A percentile compares a stretch with the other conserved stretches of the same genome.
phyloP scores from a whole-genome alignment of 2,888 invertebrate genomes.

The Galerucella pusilla region DNA sequence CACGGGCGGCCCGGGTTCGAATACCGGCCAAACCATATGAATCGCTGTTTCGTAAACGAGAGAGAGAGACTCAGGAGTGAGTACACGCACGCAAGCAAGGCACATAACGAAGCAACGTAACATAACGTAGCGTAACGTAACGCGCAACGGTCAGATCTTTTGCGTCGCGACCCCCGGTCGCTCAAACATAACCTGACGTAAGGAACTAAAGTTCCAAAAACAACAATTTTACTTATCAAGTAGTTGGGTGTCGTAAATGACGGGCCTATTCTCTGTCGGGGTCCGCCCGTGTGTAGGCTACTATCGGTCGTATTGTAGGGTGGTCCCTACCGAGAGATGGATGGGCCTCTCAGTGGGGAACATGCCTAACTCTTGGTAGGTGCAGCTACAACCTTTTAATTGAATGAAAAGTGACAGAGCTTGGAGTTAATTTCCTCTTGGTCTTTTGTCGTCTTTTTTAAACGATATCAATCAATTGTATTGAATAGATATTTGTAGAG shows the following conservation, averaged over 20 bases:
- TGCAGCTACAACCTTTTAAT: slow-evolving; percentile 52
- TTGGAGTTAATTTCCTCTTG: slow-evolving; percentile 24
- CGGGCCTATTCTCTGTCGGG: slow-evolving; percentile 56
- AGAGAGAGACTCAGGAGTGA: too few relatives aligned
- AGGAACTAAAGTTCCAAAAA: too few relatives aligned
- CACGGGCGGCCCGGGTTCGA: too few relatives aligned
- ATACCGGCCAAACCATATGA: too few relatives aligned
- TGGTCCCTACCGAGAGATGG: slow-evolving; percentile 59
- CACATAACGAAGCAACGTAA: too few relatives aligned
- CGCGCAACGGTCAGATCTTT: too few relatives aligned
- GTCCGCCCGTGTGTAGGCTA: slow-evolving; percentile 58
- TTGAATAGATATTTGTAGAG: slow-evolving; percentile 4
- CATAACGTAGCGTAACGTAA: too few relatives aligned
- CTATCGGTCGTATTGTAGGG: slow-evolving; percentile 59
- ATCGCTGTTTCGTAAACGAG: too few relatives aligned
- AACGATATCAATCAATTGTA: slow-evolving; percentile 15
- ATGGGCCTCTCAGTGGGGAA: slow-evolving; percentile 56
- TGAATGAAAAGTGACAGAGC: slow-evolving; percentile 42
- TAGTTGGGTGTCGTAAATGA: not conserved
- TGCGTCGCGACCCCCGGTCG: too few relatives aligned
- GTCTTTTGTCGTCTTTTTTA: slow-evolving; percentile 20
- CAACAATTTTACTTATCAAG: too few relatives aligned
- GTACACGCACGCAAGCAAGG: too few relatives aligned
- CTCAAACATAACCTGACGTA: too few relatives aligned
- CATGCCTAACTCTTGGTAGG: slow-evolving; percentile 49